Percentiles rank a stretch among this genome's conserved stretches.
Conservation (phyloP, 2,113 vertebrate species). For the Solenodon paradoxus region DNA sequence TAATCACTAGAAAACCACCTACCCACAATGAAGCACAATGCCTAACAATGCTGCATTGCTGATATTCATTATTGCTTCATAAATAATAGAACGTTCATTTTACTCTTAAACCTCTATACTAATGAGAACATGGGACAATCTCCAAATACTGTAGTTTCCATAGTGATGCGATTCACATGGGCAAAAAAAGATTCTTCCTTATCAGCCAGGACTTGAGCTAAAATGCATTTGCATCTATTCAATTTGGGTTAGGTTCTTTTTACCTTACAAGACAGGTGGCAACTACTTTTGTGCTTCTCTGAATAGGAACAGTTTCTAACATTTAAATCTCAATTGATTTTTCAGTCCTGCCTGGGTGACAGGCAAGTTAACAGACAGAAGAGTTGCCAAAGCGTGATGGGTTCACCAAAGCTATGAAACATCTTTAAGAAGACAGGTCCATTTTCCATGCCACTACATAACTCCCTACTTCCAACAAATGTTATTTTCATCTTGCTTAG, state of each 20-base stretch:
- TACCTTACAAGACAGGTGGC: neutral
- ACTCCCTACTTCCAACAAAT: neutral
- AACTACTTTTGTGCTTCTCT: conserved; percentile 32
- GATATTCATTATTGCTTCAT: neutral
- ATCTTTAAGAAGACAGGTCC: conserved; percentile 29
- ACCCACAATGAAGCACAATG: neutral
- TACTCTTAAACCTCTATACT: neutral
- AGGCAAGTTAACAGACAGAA: conserved; percentile 44
- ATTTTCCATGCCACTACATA: conserved; percentile 51
- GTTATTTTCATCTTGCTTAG: conserved; percentile 22
- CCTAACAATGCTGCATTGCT: neutral
- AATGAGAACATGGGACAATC: neutral
- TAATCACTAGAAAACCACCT: neutral
- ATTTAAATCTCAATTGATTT: conserved; percentile 51
- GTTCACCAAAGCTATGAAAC: neutral
- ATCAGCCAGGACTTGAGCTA: neutral
- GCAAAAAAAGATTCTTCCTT: conserved; percentile 13
- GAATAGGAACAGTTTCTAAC: conserved; percentile 41
- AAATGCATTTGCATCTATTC: conserved; percentile 46
- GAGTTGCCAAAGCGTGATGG: conserved; percentile 35
- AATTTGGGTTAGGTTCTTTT: conserved; percentile 33
- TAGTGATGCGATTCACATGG: neutral
- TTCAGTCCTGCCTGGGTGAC: conserved; percentile 4
- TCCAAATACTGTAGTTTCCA: neutral
- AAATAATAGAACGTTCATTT: neutral